Evolutionary conservation across 2,113 vertebrate species (phyloP), one percentile per base, ranked within the genome.

Genomic region (Ariopsis seemanni): DNA sequence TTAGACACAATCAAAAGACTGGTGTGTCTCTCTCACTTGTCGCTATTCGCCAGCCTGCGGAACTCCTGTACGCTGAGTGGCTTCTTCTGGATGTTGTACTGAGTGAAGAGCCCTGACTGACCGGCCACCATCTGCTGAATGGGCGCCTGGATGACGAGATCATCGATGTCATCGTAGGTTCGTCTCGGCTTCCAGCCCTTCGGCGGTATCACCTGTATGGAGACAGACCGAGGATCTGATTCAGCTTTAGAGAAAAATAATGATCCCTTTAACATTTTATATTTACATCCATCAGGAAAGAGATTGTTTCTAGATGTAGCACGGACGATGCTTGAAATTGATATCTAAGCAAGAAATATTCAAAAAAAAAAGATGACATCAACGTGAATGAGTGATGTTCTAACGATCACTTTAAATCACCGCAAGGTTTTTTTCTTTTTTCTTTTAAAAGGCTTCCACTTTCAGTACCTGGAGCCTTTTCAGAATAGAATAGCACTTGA

Each of bases 41-140:
- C 97, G 78, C 96, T 99, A 90, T 99, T 99, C 27, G 98, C 98
- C 88, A 97, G 96, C 71, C 97, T 95, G 18, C 98, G 94, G 93
- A 99, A 99, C 92, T 99, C 98, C 69, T 97, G 96, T 62, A 99
- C 97, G 0, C 94, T 97, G 91, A 98, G 97, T 58, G 98, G 95
- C 90, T 99, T 99, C 95, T 97, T 99, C 95, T 99, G 98, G 89
- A 99, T 99, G 93, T 99, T 99, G 91, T 99, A 99, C 88, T 99
- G 98, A 30, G 97, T 99, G 90, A 99, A 99, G 89, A 99, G 97
- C 25, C 98, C 98, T 1, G 98, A 99, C 87, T 99, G 98, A 53
- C 98, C 98, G 0, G 98, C 98, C 82, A 99, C 97, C 93, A 99
- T 97, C 94, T 99, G 98, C 93, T 99, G 97, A 91, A 99, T 99